phyloP scores from a whole-genome alignment of 2,113 vertebrate species.

The Anguilla rostrata region DNA sequence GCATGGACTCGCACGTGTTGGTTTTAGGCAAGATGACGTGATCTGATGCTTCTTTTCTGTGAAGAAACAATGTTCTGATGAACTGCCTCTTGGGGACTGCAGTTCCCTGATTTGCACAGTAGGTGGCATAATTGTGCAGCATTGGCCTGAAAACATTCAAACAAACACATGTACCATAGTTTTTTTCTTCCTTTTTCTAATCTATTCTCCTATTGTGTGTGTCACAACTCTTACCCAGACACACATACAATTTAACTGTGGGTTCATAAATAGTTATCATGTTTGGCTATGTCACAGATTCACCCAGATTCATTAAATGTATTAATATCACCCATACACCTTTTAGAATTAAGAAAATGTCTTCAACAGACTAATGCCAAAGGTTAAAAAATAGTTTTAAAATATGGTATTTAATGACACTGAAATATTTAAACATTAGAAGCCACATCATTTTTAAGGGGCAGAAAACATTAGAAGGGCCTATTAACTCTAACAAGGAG shows the following conservation, averaged over 20 bases:
- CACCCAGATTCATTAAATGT: not conserved
- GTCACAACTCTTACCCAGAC: not conserved
- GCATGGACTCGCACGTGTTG: not conserved
- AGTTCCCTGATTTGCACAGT: not conserved
- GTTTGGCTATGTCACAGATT: not conserved
- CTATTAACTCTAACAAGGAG: not conserved
- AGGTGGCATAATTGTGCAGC: slow-evolving; percentile 29
- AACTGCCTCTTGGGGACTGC: not conserved
- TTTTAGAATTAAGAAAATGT: not conserved
- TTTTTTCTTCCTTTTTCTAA: not conserved
- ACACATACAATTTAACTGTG: not conserved
- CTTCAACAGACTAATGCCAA: not conserved
- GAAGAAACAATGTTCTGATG: not conserved
- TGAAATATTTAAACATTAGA: not conserved
- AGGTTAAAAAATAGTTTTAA: not conserved
- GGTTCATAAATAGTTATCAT: not conserved
- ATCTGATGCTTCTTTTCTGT: not conserved
- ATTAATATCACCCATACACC: not conserved
- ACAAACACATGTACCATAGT: not conserved
- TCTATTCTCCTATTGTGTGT: not conserved
- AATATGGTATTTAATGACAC: too few relatives aligned
- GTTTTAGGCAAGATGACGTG: not conserved
- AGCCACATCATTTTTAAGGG: not conserved
- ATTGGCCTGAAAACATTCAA: not conserved
- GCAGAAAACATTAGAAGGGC: not conserved